Evolutionary conservation across 1,140 invertebrate genomes (phyloP).

Genomic region (Hypothenemus hampei): DNA sequence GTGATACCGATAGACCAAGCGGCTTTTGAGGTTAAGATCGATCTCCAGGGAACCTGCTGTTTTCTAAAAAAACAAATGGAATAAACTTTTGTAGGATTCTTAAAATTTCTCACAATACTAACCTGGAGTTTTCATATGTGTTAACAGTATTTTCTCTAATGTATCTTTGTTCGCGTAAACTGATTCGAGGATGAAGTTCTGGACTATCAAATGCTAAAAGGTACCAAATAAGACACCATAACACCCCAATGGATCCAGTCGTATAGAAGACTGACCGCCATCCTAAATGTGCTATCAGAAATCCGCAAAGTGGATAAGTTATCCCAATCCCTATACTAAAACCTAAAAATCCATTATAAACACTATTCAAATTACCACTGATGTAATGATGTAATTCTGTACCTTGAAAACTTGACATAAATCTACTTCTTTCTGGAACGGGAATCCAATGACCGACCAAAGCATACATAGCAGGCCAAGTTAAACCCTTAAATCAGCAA

Average conservation of each 20-base stretch:
- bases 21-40: slow-evolving; percentile 69
- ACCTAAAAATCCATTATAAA: slow-evolving; percentile 43
- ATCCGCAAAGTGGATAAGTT: slow-evolving; percentile 65
- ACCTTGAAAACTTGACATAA: slow-evolving; percentile 74
- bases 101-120: slow-evolving; percentile 30
- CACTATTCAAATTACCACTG: background rate
- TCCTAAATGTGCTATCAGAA: slow-evolving; percentile 61
- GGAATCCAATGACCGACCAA: slow-evolving; percentile 83
- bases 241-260: slow-evolving; percentile 59
- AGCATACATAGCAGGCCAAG: slow-evolving; percentile 82
- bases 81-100: too few species aligned
- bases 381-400: slow-evolving; percentile 28
- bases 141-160: slow-evolving; percentile 59
- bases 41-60: slow-evolving; percentile 62
- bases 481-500: slow-evolving; percentile 79
- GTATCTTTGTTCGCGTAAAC: slow-evolving; percentile 61
- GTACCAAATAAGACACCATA: slow-evolving; percentile 66
- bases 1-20: slow-evolving; percentile 77
- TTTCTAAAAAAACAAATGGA: slow-evolving; percentile 10
- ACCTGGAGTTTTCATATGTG: slow-evolving; percentile 49
- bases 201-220: slow-evolving; percentile 71
- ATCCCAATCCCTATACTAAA: slow-evolving; percentile 70
- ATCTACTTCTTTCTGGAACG: slow-evolving; percentile 65
- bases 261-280: slow-evolving; percentile 68
- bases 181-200: slow-evolving; percentile 67